Conservation (phyloP, 2,888 invertebrate genomes). For the Heliconius erato region DNA sequence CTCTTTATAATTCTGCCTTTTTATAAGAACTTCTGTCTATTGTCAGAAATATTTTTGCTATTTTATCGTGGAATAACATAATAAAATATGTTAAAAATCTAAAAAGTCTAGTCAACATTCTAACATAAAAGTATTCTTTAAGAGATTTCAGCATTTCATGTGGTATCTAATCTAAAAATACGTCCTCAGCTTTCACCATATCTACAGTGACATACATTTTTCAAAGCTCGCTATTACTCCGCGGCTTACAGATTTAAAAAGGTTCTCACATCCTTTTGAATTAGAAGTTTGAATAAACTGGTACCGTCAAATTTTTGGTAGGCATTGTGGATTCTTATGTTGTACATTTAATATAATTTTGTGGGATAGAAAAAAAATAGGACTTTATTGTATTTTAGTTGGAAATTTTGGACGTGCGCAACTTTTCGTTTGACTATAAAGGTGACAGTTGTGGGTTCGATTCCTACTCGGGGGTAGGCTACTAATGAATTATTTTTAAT, state of each 20-base stretch:
- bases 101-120: not conserved
- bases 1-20: no score
- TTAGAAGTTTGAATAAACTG: conserved; percentile 6
- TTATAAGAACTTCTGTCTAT: no score
- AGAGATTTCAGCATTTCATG: not conserved
- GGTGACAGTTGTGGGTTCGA: not conserved
- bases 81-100: not conserved
- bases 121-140: not conserved
- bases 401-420: not conserved
- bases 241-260: conserved; percentile 7
- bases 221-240: conserved; percentile 15
- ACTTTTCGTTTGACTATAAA: not conserved
- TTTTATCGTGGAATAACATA: no score
- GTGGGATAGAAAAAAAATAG: not conserved
- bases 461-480: not conserved
- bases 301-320: conserved; percentile 1
- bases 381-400: not conserved
- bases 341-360: not conserved
- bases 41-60: no score
- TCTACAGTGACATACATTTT: conserved; percentile 17
- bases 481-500: no score
- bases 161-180: conserved; percentile 16
- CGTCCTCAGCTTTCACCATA: not conserved
- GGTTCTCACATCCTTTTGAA: conserved; percentile 14
- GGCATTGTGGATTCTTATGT: not conserved